phyloP scores from a whole-genome alignment of 2,888 invertebrate genomes.

The Lasioglossum leucozonium region DNA sequence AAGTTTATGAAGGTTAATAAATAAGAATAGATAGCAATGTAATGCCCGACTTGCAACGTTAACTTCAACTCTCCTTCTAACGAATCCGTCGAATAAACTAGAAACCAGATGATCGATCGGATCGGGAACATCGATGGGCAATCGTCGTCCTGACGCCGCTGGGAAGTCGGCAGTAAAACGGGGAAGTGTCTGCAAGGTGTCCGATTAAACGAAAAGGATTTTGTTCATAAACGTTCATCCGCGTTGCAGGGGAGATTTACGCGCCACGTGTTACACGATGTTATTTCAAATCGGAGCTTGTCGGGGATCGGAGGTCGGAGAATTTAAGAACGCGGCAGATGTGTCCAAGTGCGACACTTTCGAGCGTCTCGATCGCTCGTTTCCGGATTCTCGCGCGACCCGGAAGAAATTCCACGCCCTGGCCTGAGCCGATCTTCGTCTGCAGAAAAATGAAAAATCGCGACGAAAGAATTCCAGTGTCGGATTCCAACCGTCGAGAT shows the following conservation, averaged over 20 bases:
- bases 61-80: not conserved
- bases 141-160: not conserved
- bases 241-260: constrained; percentile 35
- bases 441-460: not conserved
- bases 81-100: not conserved
- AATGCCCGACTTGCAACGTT: too few species aligned
- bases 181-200: not conserved
- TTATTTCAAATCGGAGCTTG: constrained; percentile 6
- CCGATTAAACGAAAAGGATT: constrained; percentile 29
- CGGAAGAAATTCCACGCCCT: constrained; percentile 17
- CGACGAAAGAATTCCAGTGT: not conserved
- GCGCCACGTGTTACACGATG: constrained; percentile 31
- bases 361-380: constrained; percentile 28
- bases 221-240: constrained; percentile 33
- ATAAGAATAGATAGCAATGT: too few species aligned
- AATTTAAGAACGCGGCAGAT: constrained; percentile 53
- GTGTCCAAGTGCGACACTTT: constrained; percentile 36
- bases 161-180: not conserved
- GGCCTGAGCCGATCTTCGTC: not conserved
- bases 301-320: constrained; percentile 13
- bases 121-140: not conserved
- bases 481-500: not conserved
- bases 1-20: too few species aligned
- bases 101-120: not conserved
- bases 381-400: constrained; percentile 23